Base-by-base conservation (phyloP, 2,797 vertebrate species). In the Cygnus olor region DNA sequence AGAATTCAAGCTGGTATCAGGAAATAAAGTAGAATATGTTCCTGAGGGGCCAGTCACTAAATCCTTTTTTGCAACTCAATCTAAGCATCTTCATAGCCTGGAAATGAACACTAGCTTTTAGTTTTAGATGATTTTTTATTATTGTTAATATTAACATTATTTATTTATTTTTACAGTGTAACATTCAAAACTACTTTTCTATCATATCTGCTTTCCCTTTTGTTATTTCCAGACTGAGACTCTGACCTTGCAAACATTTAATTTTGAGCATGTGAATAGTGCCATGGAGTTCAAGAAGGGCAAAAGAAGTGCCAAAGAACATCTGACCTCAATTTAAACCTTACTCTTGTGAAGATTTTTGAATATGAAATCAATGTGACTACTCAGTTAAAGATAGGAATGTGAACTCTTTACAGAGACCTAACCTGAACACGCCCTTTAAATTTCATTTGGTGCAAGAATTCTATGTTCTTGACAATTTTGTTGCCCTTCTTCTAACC, bases 361-460 rank as follows among this genome's bases (percentile, higher is more conserved):
- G 27, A 89, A 92, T 96, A 94, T 95, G 79, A 90, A 96, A 85
- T 56, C 93, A 95, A 87, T 96, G 94, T 61, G 69, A 58, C 78
- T 85, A 61, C 77, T 80, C 45, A 74, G 49, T 38, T 93, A 90
- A 94, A 85, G 32, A 25, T 27, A 96, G 69, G 93, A 94, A 95
- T 93, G 85, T 91, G 85, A 95, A 91, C 89, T 78, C 68, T 96
- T 93, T 85, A 51, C 21, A 78, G 28, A 57, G 44, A 69, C 53
- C 73, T 86, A 73, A 72, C 38, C 65, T 85, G 34, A 89, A 64
- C 30, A 77, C 10, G 11, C 5, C 21, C 22, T 80, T 79, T 68
- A 70, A 94, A 95, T 89, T 95, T 90, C 64, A 88, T 88, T 93
- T 93, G 18, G 6, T 82, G 22, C 24, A 94, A 45, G 61, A 94